Conservation (phyloP, 2,888 invertebrate species). For the Mythimna impura region DNA sequence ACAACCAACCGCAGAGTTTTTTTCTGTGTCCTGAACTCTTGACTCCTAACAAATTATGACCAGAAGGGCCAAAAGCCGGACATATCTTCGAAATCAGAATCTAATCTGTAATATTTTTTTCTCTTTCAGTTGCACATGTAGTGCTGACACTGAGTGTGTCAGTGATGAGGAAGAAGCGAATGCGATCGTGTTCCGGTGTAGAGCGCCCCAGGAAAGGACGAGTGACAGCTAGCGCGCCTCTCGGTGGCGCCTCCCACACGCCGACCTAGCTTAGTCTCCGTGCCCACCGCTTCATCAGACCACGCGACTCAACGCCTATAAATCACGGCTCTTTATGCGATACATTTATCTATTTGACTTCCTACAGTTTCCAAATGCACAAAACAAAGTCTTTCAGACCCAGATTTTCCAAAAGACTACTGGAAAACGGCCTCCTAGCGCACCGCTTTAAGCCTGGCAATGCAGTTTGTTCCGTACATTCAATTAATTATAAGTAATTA, state of each 20-base stretch:
- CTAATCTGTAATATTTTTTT: not conserved
- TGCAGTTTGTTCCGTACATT: not conserved
- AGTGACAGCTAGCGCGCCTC: constrained; percentile 59
- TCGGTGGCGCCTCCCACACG: constrained; percentile 15
- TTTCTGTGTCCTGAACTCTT: not conserved
- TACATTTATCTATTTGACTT: constrained; percentile 4
- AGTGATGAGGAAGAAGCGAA: too few relatives aligned
- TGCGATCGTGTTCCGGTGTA: not conserved
- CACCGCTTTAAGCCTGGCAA: not conserved
- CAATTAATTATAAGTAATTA: too few relatives aligned
- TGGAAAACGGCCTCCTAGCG: not conserved
- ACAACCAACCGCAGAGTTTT: not conserved
- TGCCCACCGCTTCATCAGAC: constrained; percentile 49
- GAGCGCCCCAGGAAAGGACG: not conserved
- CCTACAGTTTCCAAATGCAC: not conserved
- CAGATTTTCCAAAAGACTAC: not conserved
- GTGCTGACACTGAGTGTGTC: not conserved
- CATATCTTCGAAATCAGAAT: not conserved
- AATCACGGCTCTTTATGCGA: not conserved
- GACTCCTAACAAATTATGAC: not conserved
- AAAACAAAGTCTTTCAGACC: not conserved
- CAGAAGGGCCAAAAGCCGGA: not conserved
- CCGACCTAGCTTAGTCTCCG: constrained; percentile 44
- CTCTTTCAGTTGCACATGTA: not conserved
- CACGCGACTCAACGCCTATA: constrained; percentile 5